Conservation (phyloP, 2,113 vertebrate species). For the Ochotona princeps region DNA sequence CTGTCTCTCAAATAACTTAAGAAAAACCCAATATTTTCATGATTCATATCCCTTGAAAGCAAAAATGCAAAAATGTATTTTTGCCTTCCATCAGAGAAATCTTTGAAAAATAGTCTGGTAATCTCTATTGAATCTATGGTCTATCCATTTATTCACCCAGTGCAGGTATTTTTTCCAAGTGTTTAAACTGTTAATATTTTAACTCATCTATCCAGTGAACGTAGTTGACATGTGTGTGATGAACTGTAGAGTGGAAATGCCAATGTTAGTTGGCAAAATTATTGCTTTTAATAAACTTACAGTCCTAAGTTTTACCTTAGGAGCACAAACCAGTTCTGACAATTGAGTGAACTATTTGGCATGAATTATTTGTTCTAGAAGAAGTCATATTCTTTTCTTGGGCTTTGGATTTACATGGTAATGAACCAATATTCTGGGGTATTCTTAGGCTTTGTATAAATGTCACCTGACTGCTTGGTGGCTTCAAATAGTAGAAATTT, state of each 20-base stretch:
- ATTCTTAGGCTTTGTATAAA: not conserved
- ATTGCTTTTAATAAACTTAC: not conserved
- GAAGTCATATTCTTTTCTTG: not conserved
- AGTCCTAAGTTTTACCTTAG: not conserved
- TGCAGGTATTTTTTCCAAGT: not conserved
- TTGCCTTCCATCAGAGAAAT: not conserved
- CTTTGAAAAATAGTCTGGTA: not conserved
- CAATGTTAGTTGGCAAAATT: not conserved
- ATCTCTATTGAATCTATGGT: not conserved
- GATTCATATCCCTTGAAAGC: not conserved
- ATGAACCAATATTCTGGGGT: not conserved
- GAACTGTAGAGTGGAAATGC: not conserved
- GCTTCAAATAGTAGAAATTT: not conserved
- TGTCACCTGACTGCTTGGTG: not conserved
- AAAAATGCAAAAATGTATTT: not conserved
- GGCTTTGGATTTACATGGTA: conserved; percentile 20
- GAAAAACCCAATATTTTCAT: not conserved
- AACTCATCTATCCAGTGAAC: not conserved
- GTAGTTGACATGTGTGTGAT: not conserved
- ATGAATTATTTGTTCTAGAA: conserved; percentile 17
- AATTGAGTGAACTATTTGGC: not conserved
- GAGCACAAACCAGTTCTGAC: not conserved
- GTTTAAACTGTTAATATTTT: conserved; percentile 23
- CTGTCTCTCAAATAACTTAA: too few relatives aligned
- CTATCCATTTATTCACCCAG: not conserved